A percentile compares a stretch with the other conserved stretches of the same genome.
Evolutionary conservation across 2,113 vertebrate species (phyloP).

Genomic region (Cebus imitator): DNA sequence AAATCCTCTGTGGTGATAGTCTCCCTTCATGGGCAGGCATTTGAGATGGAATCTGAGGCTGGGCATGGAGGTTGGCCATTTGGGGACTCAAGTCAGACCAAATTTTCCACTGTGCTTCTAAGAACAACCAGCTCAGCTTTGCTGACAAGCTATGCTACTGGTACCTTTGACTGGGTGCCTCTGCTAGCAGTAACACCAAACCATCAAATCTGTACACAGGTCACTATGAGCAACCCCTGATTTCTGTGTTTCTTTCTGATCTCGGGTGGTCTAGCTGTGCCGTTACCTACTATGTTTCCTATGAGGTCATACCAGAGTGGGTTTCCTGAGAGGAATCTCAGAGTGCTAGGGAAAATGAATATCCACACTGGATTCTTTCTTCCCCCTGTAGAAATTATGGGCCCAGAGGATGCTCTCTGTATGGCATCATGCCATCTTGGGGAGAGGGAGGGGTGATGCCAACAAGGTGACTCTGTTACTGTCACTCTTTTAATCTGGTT

Average conservation of each 20-base stretch:
- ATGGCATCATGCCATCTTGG: neutral
- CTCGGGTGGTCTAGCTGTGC: neutral
- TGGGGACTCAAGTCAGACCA: neutral
- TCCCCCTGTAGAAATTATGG: neutral
- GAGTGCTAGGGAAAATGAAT: neutral
- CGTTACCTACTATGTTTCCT: neutral
- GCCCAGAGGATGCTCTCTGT: neutral
- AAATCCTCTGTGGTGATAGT: neutral
- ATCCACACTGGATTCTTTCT: neutral
- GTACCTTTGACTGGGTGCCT: neutral
- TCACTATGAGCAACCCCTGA: neutral
- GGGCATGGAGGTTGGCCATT: neutral
- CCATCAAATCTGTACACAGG: neutral
- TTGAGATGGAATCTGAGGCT: neutral
- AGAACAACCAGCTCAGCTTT: neutral
- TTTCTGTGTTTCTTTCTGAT: neutral
- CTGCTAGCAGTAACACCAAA: neutral
- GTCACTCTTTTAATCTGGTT: neutral
- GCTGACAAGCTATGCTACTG: neutral
- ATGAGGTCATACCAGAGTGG: neutral
- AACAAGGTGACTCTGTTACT: neutral
- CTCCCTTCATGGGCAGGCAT: neutral
- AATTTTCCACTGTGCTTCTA: neutral
- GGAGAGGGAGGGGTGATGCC: neutral
- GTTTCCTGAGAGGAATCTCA: neutral